Evolutionary conservation across 2,113 vertebrate species (phyloP).

Genomic region (Garra rufa): DNA sequence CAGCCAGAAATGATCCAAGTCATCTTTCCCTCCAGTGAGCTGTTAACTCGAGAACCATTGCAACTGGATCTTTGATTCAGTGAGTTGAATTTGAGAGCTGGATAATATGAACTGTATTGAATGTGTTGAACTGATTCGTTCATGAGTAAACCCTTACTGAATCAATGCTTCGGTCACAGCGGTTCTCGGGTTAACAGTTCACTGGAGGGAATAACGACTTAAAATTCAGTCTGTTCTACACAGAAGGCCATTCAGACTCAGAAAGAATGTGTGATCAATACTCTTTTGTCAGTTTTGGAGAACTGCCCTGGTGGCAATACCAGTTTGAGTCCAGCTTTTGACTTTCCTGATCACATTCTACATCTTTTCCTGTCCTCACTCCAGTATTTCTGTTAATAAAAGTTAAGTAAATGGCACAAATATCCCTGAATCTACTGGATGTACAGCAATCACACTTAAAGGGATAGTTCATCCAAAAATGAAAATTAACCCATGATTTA

Average conservation of each 20-base stretch:
- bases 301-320: no score
- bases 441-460: no score
- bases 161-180: not conserved
- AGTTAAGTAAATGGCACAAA: not conserved
- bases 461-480: no score
- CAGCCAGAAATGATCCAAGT: not conserved
- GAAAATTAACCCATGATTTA: no score
- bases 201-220: not conserved
- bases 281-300: not conserved
- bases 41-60: not conserved
- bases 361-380: no score
- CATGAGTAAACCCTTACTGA: slow-evolving; percentile 1
- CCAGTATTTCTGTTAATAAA: not conserved
- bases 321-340: no score
- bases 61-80: slow-evolving; percentile 19
- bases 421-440: not conserved
- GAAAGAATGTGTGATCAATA: not conserved
- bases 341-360: no score
- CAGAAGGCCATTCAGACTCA: not conserved
- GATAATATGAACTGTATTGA: no score
- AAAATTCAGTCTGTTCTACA: not conserved
- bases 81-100: not conserved
- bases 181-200: not conserved
- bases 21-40: not conserved
- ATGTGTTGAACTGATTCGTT: not conserved